Percentiles rank a stretch among this genome's conserved stretches.
Evolutionary conservation across 2,888 invertebrate genomes (phyloP).

Genomic region (Erebia aethiops): DNA sequence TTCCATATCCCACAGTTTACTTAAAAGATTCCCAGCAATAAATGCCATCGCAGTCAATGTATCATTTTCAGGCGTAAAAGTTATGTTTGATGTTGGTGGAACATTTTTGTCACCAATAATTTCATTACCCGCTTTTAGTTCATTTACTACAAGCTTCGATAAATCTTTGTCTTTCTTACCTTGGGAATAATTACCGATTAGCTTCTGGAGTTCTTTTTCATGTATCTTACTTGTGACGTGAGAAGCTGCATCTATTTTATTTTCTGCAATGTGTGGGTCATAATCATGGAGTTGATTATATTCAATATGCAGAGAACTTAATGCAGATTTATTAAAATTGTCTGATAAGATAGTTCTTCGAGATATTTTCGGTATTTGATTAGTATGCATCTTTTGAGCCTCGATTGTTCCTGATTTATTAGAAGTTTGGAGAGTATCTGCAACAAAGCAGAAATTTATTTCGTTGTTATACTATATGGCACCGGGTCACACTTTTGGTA

Average conservation of each 20-base stretch:
- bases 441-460: slow-evolving; percentile 38
- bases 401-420: slow-evolving; percentile 61
- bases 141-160: slow-evolving; percentile 70
- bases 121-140: slow-evolving; percentile 64
- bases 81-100: slow-evolving; percentile 67
- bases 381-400: slow-evolving; percentile 54
- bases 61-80: slow-evolving; percentile 74
- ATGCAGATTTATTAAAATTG: slow-evolving; percentile 47
- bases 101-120: slow-evolving; percentile 61
- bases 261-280: slow-evolving; percentile 60
- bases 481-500: neutral
- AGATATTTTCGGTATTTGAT: slow-evolving; percentile 44
- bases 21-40: slow-evolving; percentile 74
- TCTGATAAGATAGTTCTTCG: slow-evolving; percentile 51
- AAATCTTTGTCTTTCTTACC: slow-evolving; percentile 60
- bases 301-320: slow-evolving; percentile 60
- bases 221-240: slow-evolving; percentile 49
- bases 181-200: slow-evolving; percentile 59
- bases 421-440: slow-evolving; percentile 63
- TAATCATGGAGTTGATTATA: slow-evolving; percentile 56
- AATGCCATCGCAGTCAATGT: slow-evolving; percentile 73
- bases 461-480: neutral
- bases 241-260: slow-evolving; percentile 63
- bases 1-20: slow-evolving; percentile 74
- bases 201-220: slow-evolving; percentile 50